These are phyloP conservation scores for Ypsolopha sequella DNA, from an alignment of 2,888 invertebrate genomes.

Conservation along the genomic window DNA sequence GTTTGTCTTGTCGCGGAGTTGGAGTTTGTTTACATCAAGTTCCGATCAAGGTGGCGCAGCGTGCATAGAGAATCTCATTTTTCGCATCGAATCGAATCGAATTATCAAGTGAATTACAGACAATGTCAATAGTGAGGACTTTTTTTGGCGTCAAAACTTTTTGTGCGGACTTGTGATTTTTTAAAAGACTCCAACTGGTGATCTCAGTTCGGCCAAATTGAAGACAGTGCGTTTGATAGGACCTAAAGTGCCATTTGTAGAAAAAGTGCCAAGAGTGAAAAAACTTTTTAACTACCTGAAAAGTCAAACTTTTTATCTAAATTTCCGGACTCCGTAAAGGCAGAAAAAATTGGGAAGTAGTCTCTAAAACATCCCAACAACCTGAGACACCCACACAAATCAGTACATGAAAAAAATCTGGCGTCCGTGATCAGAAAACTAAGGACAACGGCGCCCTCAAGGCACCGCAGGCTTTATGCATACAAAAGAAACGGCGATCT, in stretches of 20 bases:
- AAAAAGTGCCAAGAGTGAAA: neutral
- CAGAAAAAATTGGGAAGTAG: neutral
- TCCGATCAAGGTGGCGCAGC: slow-evolving; percentile 30
- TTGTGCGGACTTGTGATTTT: slow-evolving; percentile 53
- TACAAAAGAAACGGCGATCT: slow-evolving; percentile 50
- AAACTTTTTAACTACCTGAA: neutral
- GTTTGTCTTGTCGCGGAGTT: slow-evolving; percentile 18
- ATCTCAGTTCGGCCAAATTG: slow-evolving; percentile 39
- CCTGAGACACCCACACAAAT: slow-evolving; percentile 8
- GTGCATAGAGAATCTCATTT: slow-evolving; percentile 54
- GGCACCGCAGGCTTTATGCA: slow-evolving; percentile 48
- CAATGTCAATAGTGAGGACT: slow-evolving; percentile 28
- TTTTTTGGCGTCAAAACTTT: slow-evolving; percentile 36
- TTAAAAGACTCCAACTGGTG: slow-evolving; percentile 27
- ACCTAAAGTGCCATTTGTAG: slow-evolving; percentile 1
- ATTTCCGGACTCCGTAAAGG: neutral
- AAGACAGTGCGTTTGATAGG: slow-evolving; percentile 4
- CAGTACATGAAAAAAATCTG: slow-evolving; percentile 6
- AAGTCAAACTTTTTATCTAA: neutral
- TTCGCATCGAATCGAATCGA: slow-evolving; percentile 59
- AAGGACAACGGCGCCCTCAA: slow-evolving; percentile 14
- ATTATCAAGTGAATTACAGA: slow-evolving; percentile 55
- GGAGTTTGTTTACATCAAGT: slow-evolving; percentile 60
- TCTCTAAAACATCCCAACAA: neutral
- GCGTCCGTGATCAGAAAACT: neutral